phyloP scores from a whole-genome alignment of 2,797 vertebrate species.

The Peromyscus aztecus region DNA sequence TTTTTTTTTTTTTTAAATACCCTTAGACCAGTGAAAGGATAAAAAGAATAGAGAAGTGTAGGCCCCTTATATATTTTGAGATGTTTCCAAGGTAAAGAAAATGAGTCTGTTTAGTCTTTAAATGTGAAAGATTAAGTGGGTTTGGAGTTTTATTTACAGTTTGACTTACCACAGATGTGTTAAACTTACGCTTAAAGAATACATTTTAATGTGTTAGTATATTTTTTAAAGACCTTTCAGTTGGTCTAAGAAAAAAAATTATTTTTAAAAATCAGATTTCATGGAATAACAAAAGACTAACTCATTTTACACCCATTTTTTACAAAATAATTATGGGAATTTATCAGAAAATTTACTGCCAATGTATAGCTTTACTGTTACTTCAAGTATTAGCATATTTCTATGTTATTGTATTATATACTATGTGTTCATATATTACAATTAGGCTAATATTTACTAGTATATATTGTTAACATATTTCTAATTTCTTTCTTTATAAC shows the following conservation, averaged over 20 bases:
- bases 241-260: slow-evolving; percentile 46
- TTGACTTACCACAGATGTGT: slow-evolving; percentile 56
- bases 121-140: slow-evolving; percentile 52
- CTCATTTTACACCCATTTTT: slow-evolving; percentile 35
- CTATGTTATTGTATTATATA: neutral
- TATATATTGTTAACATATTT: slow-evolving; percentile 40
- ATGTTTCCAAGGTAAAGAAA: slow-evolving; percentile 35
- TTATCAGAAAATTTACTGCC: slow-evolving; percentile 47
- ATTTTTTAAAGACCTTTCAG: slow-evolving; percentile 51
- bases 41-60: slow-evolving; percentile 65
- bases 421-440: neutral
- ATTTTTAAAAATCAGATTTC: slow-evolving; percentile 31
- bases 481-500: slow-evolving; percentile 25
- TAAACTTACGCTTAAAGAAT: slow-evolving; percentile 61
- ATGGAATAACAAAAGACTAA: neutral
- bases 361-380: slow-evolving; percentile 52
- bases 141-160: slow-evolving; percentile 63
- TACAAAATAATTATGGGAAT: slow-evolving; percentile 47
- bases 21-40: slow-evolving; percentile 37
- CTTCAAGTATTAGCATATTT: slow-evolving; percentile 54
- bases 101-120: slow-evolving; percentile 45
- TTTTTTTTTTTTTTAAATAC: slow-evolving; percentile 57
- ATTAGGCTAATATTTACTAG: neutral
- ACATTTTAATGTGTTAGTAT: slow-evolving; percentile 40
- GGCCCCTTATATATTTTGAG: slow-evolving; percentile 55